Evolutionary conservation across 2,113 vertebrate genomes (phyloP).

Genomic region (Orientallactaga bullata): DNA sequence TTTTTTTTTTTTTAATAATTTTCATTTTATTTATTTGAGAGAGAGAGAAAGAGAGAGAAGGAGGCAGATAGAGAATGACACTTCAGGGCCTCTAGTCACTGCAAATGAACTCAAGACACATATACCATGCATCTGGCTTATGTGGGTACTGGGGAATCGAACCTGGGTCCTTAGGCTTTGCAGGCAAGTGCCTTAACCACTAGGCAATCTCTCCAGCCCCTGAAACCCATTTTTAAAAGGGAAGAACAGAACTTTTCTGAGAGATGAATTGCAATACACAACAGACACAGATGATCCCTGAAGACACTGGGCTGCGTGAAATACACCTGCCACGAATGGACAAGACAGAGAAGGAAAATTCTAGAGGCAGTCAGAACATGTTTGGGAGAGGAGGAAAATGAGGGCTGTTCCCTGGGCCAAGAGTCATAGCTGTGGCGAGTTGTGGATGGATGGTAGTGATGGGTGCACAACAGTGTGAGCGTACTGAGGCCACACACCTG

Average conservation of each 20-base stretch:
- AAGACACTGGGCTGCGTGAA: neutral
- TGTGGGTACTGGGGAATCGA: no score
- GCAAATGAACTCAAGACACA: no score
- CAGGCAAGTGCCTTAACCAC: no score
- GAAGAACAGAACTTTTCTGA: neutral
- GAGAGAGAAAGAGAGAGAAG: no score
- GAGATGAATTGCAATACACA: neutral
- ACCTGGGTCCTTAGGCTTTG: no score
- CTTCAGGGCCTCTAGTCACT: no score
- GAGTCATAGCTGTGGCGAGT: neutral
- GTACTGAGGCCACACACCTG: neutral
- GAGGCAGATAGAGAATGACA: no score
- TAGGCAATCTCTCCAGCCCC: no score
- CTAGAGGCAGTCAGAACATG: neutral
- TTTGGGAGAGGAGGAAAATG: rapidly evolving
- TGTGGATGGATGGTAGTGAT: neutral
- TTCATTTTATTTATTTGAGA: no score
- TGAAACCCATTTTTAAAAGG: no score
- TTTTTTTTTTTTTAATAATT: no score
- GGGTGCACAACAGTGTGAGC: neutral
- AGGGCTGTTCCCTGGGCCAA: neutral
- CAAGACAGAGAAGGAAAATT: neutral
- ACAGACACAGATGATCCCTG: neutral
- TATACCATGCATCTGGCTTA: no score
- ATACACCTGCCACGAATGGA: neutral